These are phyloP conservation scores for Lasioglossum albipes DNA, from an alignment of 1,140 invertebrate genomes.

Conservation along the genomic window DNA sequence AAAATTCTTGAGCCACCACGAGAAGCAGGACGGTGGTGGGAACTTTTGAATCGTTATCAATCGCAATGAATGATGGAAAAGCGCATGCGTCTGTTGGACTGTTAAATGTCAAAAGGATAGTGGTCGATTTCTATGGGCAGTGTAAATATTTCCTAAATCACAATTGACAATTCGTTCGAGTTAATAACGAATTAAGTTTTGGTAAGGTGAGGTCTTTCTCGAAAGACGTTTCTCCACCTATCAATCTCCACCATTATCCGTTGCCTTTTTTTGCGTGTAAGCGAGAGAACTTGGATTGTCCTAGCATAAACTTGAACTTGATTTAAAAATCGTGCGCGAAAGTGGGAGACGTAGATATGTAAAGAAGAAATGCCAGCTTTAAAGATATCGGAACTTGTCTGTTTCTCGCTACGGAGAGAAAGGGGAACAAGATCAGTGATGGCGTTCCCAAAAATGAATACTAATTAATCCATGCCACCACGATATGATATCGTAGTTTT, in stretches of 20 bases:
- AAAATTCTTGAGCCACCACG: constrained; percentile 30
- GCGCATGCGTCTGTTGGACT: constrained; percentile 3
- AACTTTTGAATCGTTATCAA: constrained; percentile 21
- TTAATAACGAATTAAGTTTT: no score
- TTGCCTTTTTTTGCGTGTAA: neutral
- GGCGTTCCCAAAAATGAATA: constrained; percentile 28
- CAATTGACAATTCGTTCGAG: no score
- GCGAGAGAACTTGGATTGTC: constrained; percentile 4
- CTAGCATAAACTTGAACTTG: constrained; percentile 40
- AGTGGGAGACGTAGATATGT: constrained; percentile 28
- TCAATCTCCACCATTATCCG: neutral
- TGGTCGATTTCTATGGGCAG: constrained; percentile 24
- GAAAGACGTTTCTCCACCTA: neutral
- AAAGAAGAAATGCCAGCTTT: constrained; percentile 58
- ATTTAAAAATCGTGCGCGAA: constrained; percentile 35
- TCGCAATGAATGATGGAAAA: neutral
- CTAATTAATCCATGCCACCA: constrained; percentile 36
- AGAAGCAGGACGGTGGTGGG: constrained; percentile 31
- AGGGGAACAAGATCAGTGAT: constrained; percentile 48
- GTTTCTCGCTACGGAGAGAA: no score
- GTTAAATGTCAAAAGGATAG: constrained; percentile 26
- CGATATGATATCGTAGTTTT: constrained; percentile 36
- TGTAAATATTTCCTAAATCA: neutral
- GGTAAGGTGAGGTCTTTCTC: neutral
- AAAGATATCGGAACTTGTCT: constrained; percentile 44